Percentiles rank a stretch among this genome's conserved stretches.
phyloP scores from a whole-genome alignment of 2,888 invertebrate species.

The Dyspetes luteomarginatus region DNA sequence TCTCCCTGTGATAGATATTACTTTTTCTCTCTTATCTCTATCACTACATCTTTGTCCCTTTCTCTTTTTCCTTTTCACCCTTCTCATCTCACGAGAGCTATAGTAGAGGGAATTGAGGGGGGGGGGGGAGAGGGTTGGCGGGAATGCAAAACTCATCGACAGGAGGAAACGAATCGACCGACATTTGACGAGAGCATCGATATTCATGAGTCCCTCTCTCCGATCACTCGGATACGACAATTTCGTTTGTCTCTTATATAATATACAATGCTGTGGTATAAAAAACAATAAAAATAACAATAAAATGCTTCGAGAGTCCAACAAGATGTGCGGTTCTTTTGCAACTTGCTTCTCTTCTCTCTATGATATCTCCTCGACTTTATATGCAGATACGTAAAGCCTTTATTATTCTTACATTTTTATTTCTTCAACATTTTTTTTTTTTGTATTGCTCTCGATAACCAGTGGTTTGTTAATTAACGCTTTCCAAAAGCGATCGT shows the following conservation, averaged over 20 bases:
- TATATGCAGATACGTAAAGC: slow-evolving; percentile 35
- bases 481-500: slow-evolving; percentile 53
- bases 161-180: slow-evolving; percentile 53
- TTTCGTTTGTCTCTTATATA: slow-evolving; percentile 44
- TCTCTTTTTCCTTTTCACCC: slow-evolving; percentile 27
- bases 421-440: slow-evolving; percentile 30
- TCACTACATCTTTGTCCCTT: background rate
- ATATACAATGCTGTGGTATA: slow-evolving; percentile 3
- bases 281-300: background rate
- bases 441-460: slow-evolving; percentile 9
- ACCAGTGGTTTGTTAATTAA: slow-evolving; percentile 57
- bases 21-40: slow-evolving; percentile 10
- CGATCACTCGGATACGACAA: slow-evolving; percentile 54
- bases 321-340: slow-evolving; percentile 45
- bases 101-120: slow-evolving; percentile 49
- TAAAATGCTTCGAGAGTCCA: slow-evolving; percentile 4
- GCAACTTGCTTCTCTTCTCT: background rate
- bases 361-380: slow-evolving; percentile 32
- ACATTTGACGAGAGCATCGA: slow-evolving; percentile 64
- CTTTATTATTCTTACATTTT: background rate
- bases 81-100: slow-evolving; percentile 41
- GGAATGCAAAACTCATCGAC: slow-evolving; percentile 10
- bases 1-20: too few relatives aligned
- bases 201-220: slow-evolving; percentile 53
- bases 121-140: slow-evolving; percentile 29